These are phyloP conservation scores for Petrocephalus zakoni DNA, from an alignment of 2,113 vertebrate species.

Conservation along the genomic window DNA sequence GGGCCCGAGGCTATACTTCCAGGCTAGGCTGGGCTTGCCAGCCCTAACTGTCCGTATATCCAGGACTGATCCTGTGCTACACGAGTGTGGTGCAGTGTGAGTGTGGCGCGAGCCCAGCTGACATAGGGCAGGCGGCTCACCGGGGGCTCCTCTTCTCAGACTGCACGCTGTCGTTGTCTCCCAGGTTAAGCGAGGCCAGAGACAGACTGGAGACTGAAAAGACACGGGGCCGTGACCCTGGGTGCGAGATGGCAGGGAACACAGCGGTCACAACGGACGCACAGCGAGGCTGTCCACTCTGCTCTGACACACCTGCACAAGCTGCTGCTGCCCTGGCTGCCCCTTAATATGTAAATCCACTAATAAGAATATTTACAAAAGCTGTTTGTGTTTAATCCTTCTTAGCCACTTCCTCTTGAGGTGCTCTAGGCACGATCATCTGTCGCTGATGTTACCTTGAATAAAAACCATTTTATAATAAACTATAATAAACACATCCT, in stretches of 20 bases:
- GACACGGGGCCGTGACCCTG: conserved; percentile 74
- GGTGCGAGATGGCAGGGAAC: conserved; percentile 54
- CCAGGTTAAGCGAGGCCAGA: conserved; percentile 85
- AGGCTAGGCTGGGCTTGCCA: not conserved
- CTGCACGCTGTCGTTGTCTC: conserved; percentile 78
- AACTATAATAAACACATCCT: not conserved
- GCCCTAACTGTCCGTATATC: not conserved
- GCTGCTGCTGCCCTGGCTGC: conserved; percentile 2
- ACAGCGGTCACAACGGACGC: conserved; percentile 44
- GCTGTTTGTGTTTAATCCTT: not conserved
- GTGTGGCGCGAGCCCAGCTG: not conserved
- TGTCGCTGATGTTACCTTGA: not conserved
- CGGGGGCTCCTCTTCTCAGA: conserved; percentile 89
- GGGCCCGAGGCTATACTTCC: not conserved
- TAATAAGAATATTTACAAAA: not conserved
- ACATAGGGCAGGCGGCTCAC: conserved; percentile 54
- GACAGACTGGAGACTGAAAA: conserved; percentile 94
- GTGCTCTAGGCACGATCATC: not conserved
- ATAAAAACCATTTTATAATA: not conserved
- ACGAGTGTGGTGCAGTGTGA: too few relatives aligned
- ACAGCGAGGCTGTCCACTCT: conserved; percentile 49
- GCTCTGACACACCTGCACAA: conserved; percentile 42
- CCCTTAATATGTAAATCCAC: not conserved
- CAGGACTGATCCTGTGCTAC: not conserved
- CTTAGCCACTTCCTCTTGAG: not conserved